Percentiles rank a stretch among this genome's conserved stretches.
Conservation (phyloP, 2,888 invertebrate species). For the Drosophila atripex region DNA sequence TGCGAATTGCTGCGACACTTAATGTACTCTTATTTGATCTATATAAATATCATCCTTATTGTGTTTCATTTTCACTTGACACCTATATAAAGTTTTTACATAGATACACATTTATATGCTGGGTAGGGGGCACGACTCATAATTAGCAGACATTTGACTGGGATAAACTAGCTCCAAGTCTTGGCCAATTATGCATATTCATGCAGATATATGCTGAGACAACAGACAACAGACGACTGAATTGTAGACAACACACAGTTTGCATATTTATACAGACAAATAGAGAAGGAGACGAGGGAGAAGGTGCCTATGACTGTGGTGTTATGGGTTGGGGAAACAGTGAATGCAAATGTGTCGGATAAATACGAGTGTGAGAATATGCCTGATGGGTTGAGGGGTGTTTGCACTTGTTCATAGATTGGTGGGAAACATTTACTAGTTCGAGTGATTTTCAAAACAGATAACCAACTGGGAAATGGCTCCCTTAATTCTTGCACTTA, state of each 20-base stretch:
- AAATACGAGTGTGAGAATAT: slow-evolving; percentile 9
- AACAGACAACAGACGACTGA: slow-evolving; percentile 34
- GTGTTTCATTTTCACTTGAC: slow-evolving; percentile 30
- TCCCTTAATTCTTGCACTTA: slow-evolving; percentile 16
- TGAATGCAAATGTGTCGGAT: slow-evolving; percentile 7
- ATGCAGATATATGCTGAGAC: slow-evolving; percentile 34
- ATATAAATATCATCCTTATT: slow-evolving; percentile 30
- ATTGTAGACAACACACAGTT: slow-evolving; percentile 39
- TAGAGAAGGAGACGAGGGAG: slow-evolving; percentile 6
- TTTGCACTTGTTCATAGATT: slow-evolving; percentile 57
- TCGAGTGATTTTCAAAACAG: slow-evolving; percentile 44
- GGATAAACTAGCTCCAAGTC: slow-evolving; percentile 7
- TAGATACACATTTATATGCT: slow-evolving; percentile 35
- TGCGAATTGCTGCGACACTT: slow-evolving; percentile 84
- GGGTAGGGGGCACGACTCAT: slow-evolving; percentile 12
- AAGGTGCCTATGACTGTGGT: background rate
- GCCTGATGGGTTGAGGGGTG: slow-evolving; percentile 21
- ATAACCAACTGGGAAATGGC: slow-evolving; percentile 18
- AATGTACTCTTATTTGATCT: slow-evolving; percentile 68
- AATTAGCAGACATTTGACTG: slow-evolving; percentile 23
- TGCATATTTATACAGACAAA: slow-evolving; percentile 43
- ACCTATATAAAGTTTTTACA: slow-evolving; percentile 45
- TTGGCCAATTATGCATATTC: slow-evolving; percentile 41
- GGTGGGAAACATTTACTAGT: slow-evolving; percentile 68
- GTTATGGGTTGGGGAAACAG: background rate